Evolutionary conservation across 2,113 vertebrate genomes (phyloP).

Genomic region (Copsychus sechellarum): DNA sequence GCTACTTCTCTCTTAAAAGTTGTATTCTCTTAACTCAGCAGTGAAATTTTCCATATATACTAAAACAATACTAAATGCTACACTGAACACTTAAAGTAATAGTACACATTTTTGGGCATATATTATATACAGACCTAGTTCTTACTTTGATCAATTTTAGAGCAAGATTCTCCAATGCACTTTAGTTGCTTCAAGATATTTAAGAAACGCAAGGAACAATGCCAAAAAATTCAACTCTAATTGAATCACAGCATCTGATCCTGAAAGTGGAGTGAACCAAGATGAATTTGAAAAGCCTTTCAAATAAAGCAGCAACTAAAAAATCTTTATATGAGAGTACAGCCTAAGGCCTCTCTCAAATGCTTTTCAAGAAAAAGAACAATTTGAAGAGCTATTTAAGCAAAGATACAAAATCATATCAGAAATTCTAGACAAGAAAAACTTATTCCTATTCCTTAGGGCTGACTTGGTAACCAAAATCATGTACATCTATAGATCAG

Average conservation of each 20-base stretch:
- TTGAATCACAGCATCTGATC: not conserved
- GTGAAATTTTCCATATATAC: not conserved
- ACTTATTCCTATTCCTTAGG: not conserved
- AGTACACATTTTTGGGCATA: not conserved
- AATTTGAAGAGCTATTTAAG: not conserved
- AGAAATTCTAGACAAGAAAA: not conserved
- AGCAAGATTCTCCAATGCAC: not conserved
- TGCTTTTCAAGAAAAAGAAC: not conserved
- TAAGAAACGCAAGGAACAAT: not conserved
- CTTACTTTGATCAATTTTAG: not conserved
- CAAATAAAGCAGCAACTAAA: not conserved
- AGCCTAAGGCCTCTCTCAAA: not conserved
- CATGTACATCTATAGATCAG: not conserved
- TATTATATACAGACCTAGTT: not conserved
- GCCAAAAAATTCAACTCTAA: not conserved
- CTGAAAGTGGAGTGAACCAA: not conserved
- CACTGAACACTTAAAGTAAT: not conserved
- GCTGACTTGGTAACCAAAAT: not conserved
- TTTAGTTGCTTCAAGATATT: not conserved
- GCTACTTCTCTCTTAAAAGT: not conserved
- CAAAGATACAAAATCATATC: not conserved
- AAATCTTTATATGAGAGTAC: not conserved
- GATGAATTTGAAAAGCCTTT: not conserved
- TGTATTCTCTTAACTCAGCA: not conserved
- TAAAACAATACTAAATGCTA: not conserved